Percentiles rank a stretch among this genome's conserved stretches.
phyloP scores from a whole-genome alignment of 1,140 invertebrate genomes.

The Hirudo medicinalis region DNA sequence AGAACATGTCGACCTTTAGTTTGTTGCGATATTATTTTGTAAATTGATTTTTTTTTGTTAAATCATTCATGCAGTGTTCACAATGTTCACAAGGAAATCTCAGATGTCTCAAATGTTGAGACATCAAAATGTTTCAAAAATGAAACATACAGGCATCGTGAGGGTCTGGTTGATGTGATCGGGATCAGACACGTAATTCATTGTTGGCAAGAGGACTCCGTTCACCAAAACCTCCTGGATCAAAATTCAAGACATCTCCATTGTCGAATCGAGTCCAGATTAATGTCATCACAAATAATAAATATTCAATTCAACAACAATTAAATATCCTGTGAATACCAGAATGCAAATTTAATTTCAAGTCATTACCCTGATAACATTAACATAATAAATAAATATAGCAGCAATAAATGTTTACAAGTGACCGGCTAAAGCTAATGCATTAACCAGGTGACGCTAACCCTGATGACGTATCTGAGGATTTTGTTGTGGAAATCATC shows the following conservation, averaged over 20 bases:
- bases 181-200: constrained; percentile 73
- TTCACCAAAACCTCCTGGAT: constrained; percentile 67
- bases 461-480: constrained; percentile 52
- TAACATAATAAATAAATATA: too few species aligned
- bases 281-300: constrained; percentile 15
- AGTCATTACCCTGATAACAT: too few species aligned
- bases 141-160: constrained; percentile 60
- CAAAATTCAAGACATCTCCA: not conserved
- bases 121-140: too few species aligned
- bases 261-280: not conserved
- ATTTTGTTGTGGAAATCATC: constrained; percentile 72
- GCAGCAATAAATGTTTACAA: not conserved
- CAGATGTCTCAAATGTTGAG: too few species aligned
- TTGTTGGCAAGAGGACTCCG: constrained; percentile 61
- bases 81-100: too few species aligned
- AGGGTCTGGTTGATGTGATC: constrained; percentile 85
- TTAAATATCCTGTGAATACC: too few species aligned
- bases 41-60: too few species aligned
- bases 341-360: too few species aligned
- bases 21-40: too few species aligned
- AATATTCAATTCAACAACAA: too few species aligned
- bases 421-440: not conserved
- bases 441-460: constrained; percentile 28
- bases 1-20: too few species aligned
- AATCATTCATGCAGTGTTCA: too few species aligned